phyloP scores from a whole-genome alignment of 2,797 vertebrate genomes.

The Bucorvus abyssinicus region DNA sequence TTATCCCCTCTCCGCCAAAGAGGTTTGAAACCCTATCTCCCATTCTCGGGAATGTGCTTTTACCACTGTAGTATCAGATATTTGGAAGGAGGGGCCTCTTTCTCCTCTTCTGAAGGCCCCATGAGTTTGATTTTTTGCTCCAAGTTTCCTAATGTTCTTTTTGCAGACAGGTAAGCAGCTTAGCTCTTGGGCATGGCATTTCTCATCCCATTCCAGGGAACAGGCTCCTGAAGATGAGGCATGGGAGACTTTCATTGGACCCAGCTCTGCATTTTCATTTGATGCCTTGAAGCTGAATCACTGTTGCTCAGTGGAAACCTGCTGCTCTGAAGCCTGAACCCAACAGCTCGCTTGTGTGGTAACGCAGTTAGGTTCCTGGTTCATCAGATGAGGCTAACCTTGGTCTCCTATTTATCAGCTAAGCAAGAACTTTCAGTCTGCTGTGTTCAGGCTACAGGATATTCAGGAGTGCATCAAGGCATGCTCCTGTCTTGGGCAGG shows the following conservation, averaged over 20 bases:
- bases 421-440: neutral
- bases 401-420: neutral
- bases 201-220: neutral
- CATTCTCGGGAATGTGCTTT: neutral
- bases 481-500: neutral
- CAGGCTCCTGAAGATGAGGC: neutral
- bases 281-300: neutral
- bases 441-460: neutral
- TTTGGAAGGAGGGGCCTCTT: neutral
- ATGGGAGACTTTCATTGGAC: neutral
- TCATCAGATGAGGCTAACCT: neutral
- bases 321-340: neutral
- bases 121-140: neutral
- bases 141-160: neutral
- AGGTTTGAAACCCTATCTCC: neutral
- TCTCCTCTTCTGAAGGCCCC: neutral
- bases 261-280: neutral
- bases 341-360: neutral
- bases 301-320: conserved; percentile 4
- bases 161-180: neutral
- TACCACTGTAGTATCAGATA: neutral
- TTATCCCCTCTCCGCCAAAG: neutral
- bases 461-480: neutral
- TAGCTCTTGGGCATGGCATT: neutral
- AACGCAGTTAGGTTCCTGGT: neutral